Evolutionary conservation across 1,140 invertebrate genomes (phyloP), one percentile per base, ranked within the genome.

Genomic region (Drosophila obscura): DNA sequence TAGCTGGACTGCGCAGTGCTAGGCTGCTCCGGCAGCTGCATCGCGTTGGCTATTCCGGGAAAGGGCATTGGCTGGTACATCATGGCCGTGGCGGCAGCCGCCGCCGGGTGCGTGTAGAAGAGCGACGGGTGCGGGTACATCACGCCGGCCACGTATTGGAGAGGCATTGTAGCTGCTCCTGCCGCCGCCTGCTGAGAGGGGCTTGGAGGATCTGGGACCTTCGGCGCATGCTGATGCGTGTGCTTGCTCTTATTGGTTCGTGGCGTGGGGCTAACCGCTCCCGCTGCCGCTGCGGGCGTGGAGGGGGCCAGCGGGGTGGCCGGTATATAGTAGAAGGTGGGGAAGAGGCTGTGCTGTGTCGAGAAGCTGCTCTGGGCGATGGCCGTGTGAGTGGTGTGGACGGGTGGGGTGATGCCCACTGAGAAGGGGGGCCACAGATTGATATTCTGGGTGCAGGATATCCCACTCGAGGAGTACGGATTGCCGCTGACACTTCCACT

Each of bases 401-500:
- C 79, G 50, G 91, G 62, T 1, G 93, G 90, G 7, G 94, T 93
- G 5, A 94, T 79, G 8, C 93, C 92, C 13, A 94, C 92, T 2
- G 94, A 93, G 79, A 94, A 93, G 2, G 94, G 94, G 2, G 94
- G 93, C 94, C 94, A 95, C 5, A 94, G 68, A 75, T 94, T 94
- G 2, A 94, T 90, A 41, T 72, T 90, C 31, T 80, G 84, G 0
- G 88, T 73, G 44, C 72, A 90, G 15, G 61, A 35, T 4, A 53
- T 24, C 13, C 26, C 43, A 15, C 52, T 50, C 19, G 39, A 57
- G 0, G 26, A 35, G 2, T 22, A 64, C 15, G 61, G 64, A 11
- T 22, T 69, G 35, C 6, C 41, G n/a, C 7, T 15, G 39, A 8
- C 5, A 8, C 26, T 22, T 7, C 35, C 19, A 6, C 50, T 44